Base-by-base conservation (phyloP, 2,113 vertebrate genomes). In the Amphilophus citrinellus region DNA sequence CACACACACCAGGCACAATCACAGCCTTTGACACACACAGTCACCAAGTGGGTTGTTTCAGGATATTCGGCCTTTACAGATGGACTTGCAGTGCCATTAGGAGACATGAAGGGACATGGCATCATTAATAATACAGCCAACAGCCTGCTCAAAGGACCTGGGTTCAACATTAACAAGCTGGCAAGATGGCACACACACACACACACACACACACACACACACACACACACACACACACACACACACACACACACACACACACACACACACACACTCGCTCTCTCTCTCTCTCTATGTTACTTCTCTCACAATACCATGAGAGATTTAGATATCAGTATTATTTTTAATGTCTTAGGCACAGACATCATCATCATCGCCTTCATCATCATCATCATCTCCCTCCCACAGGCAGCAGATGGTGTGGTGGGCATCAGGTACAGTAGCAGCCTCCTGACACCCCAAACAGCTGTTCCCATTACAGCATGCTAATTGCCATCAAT, bases 401-500 rank as follows among this genome's bases (percentile, higher is more conserved):
- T 83, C 79, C 83, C 50, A 39, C 84, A 80, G 68, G 80, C 90
- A 90, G 93, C 97, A 98, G 97, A 98, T 97, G 97, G 97, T 91
- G 32, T 94, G 20, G 96, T 97, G 97, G 97, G 97, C 94, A 93
- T 94, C 94, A 95, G 97, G 96, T 96, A 97, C 95, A 91, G 88
- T 89, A 88, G 88, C 96, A 96, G 97, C 96, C 96, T 97, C 97
- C 96, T 96, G 97, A 97, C 96, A 96, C 96, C 94, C 93, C 81
- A 95, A 98, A 97, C 97, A 98, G 96, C 97, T 97, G 97, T 97
- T 98, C 97, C 96, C 93, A 95, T 97, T 97, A 97, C 91, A 96
- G 97, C 96, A 97, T 97, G 97, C 97, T 98, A 98, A 98, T 97
- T 97, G 97, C 96, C 96, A 96, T 97, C 97, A 97, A 96, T 97